phyloP scores from a whole-genome alignment of 1,140 invertebrate species.

The Limonius californicus region DNA sequence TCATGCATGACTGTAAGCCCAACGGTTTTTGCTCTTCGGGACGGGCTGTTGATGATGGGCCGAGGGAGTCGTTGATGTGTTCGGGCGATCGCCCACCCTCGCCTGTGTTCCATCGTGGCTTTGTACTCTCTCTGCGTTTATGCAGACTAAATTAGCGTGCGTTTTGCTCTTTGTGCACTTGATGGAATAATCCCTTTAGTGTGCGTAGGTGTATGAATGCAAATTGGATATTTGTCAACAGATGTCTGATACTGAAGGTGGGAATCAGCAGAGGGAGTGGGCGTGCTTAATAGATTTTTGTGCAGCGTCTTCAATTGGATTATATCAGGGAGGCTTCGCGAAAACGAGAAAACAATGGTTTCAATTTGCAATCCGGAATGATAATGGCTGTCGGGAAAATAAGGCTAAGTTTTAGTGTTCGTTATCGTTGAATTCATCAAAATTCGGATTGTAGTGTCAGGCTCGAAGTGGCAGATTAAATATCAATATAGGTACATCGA shows the following conservation, averaged over 20 bases:
- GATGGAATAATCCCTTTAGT: background rate
- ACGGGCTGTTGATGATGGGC: background rate
- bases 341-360: too few species aligned
- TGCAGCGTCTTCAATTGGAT: too few species aligned
- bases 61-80: background rate
- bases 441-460: too few species aligned
- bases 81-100: background rate
- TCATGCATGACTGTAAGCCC: too few species aligned
- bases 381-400: too few species aligned
- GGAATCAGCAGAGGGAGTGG: background rate
- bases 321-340: too few species aligned
- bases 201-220: background rate
- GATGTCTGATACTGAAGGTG: background rate
- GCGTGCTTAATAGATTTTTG: too few species aligned
- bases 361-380: too few species aligned
- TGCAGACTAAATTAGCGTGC: background rate
- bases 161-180: background rate
- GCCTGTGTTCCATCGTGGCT: background rate
- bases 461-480: too few species aligned
- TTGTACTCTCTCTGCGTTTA: background rate
- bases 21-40: background rate
- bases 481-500: too few species aligned
- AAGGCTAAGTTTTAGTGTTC: too few species aligned
- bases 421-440: too few species aligned
- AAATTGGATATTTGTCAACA: background rate